These are phyloP conservation scores for Epinephelus awoara DNA, from an alignment of 2,797 vertebrate genomes.

Conservation along the genomic window DNA sequence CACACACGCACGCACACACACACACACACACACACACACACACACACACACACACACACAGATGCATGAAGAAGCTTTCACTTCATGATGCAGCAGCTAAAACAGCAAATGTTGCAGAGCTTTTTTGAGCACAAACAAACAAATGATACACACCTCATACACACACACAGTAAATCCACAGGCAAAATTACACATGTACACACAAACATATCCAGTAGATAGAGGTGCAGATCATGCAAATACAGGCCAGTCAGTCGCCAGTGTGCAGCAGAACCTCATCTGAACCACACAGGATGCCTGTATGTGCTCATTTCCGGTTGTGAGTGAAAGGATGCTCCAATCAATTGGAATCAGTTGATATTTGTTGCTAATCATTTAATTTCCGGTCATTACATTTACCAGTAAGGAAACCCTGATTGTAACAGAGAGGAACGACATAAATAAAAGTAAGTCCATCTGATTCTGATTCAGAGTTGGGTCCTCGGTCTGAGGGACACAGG, in stretches of 20 bases:
- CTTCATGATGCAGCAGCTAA: constrained; percentile 43
- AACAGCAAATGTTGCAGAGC: constrained; percentile 42
- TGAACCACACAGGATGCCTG: constrained; percentile 28
- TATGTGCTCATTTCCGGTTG: constrained; percentile 18
- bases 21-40: constrained; percentile 27
- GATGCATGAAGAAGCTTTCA: constrained; percentile 37
- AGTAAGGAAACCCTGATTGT: constrained; percentile 13
- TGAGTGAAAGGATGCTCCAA: constrained; percentile 11
- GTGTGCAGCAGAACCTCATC: constrained; percentile 49
- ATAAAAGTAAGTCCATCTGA: constrained; percentile 2
- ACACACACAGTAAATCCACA: constrained; percentile 29
- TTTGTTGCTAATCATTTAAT: constrained; percentile 8
- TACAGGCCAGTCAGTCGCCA: constrained; percentile 21
- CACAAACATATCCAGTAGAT: constrained; percentile 4
- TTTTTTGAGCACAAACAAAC: constrained; percentile 1
- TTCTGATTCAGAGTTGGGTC: neutral
- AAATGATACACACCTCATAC: constrained; percentile 3
- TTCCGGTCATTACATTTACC: neutral
- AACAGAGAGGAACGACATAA: neutral
- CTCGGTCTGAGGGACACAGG: neutral
- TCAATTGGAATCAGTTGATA: constrained; percentile 1
- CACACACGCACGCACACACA: constrained; percentile 15
- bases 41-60: constrained; percentile 27
- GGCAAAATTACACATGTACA: neutral
- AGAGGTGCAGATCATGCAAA: constrained; percentile 55